These are phyloP conservation scores for Melipona quadrifasciata DNA, from an alignment of 1,140 invertebrate species.

Conservation along the genomic window DNA sequence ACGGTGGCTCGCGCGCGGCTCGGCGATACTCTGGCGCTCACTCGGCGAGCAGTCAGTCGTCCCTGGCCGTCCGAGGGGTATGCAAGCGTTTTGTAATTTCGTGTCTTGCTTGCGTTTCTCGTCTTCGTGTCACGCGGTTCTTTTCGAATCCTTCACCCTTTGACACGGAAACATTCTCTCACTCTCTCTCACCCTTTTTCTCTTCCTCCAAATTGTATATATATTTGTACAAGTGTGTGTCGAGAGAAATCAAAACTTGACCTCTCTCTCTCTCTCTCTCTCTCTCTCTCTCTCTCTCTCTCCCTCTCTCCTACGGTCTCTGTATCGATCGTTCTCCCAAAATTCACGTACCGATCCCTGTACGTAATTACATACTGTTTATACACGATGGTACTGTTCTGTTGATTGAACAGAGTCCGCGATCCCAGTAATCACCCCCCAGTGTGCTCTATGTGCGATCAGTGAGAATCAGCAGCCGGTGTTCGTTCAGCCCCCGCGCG, in stretches of 20 bases:
- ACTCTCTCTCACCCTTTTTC: not conserved
- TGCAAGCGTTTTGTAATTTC: conserved; percentile 27
- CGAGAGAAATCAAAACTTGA: not conserved
- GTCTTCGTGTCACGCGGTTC: conserved; percentile 59
- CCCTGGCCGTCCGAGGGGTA: conserved; percentile 71
- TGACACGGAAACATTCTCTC: not conserved
- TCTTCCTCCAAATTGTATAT: too few relatives aligned
- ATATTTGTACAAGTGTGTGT: conserved; percentile 33
- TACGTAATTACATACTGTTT: not conserved
- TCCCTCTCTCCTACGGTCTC: not conserved
- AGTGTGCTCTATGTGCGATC: conserved; percentile 48
- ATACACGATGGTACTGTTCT: not conserved
- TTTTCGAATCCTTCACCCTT: not conserved
- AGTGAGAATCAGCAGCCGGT: conserved; percentile 49
- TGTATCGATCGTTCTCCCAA: not conserved
- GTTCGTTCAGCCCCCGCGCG: not conserved
- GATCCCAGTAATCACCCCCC: not conserved
- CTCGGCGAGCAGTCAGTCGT: conserved; percentile 73
- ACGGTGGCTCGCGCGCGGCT: conserved; percentile 76
- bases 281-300: not conserved
- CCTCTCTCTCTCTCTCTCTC: not conserved
- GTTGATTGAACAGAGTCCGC: not conserved
- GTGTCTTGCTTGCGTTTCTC: conserved; percentile 32
- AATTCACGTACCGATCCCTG: not conserved
- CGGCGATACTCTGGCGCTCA: conserved; percentile 71